Evolutionary conservation across 2,797 vertebrate genomes (phyloP), one percentile per base, ranked within the genome.

Genomic region (Ctenopoma multispine): DNA sequence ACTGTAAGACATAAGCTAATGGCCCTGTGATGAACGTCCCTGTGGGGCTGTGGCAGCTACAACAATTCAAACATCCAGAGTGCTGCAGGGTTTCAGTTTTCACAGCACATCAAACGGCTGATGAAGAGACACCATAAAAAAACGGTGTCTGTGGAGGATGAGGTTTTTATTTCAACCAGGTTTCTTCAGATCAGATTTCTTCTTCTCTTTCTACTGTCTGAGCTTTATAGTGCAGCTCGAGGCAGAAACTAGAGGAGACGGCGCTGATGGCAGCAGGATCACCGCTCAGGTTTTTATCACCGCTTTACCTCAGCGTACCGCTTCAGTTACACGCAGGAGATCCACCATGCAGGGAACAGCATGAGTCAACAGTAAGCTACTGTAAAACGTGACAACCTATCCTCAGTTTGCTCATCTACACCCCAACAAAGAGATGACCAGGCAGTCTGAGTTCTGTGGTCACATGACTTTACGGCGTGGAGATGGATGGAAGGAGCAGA

Each of bases 261-360:
- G 64, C 65, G 73, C 73, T 72, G 77, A 74, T 41, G 69, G 54
- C 49, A 57, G 65, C 69, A 72, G n/a, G n/a, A n/a, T n/a, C n/a
- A n/a, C n/a, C n/a, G 68, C 76, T 85, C 78, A 13, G 75, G 73
- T 87, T 83, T n/a, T n/a, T n/a, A n/a, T 83, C 86, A 75, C 62
- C n/a, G 57, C 27, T 60, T 81, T 34, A 79, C 69, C 75, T 75
- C 65, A 44, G 18, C 61, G 63, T 54, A 75, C 23, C 21, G 7
- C 54, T 38, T 77, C 34, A 21, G 53, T 49, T 60, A 27, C 69
- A 59, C 46, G 1, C 34, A 40, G 7, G 59, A 43, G 36, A 44
- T 5, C 59, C 43, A 43, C 11, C 43, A 51, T 21, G 17, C n/a
- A n/a, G n/a, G n/a, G n/a, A n/a, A n/a, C n/a, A n/a, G n/a, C n/a